Base-by-base conservation (phyloP, 2,113 vertebrate genomes). In the Cyanoderma ruficeps region DNA sequence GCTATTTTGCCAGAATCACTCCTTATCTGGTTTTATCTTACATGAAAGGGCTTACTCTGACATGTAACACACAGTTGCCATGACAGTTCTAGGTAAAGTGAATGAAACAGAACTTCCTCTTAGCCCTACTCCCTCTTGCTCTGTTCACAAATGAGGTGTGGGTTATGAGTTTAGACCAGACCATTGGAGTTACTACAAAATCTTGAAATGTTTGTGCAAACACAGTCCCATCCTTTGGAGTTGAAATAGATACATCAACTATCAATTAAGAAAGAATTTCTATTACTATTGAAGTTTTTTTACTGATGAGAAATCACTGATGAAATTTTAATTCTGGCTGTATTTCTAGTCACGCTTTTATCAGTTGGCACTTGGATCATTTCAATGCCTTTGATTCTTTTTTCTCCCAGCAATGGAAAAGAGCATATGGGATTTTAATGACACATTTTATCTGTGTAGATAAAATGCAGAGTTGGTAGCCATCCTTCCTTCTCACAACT, bases 401-500 rank as follows among this genome's bases (percentile, higher is more conserved):
- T 72, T 64, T 68, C 35, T 55, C 37, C 74, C 79, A 80, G 79
- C 2, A 2, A 63, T 63, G 59, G 71, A 74, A 93, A 90, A 88
- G 46, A 70, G 33, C 63, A 74, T 35, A 59, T 0, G 0, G 59
- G 85, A 86, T 60, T 92, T 88, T 74, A 90, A 83, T 88, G 94
- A 55, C 76, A 79, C 61, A 16, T 80, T 93, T 92, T 90, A 94
- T 97, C 90, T 86, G 25, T 87, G 35, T 7, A 89, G 95, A 94
- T 94, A 95, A 94, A 88, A 93, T 20, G 33, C 68, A 86, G 42
- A 89, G 68, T 59, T 83, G 46, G 68, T 86, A 90, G 57, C 71
- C 83, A 71, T 92, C 90, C 86, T 81, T 90, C 67, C 28, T 55
- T 77, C 83, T 92, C 68, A 83, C 85, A 90, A 65, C 42, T 67